phyloP scores from a whole-genome alignment of 2,888 invertebrate genomes.

The Cepaea hortensis region DNA sequence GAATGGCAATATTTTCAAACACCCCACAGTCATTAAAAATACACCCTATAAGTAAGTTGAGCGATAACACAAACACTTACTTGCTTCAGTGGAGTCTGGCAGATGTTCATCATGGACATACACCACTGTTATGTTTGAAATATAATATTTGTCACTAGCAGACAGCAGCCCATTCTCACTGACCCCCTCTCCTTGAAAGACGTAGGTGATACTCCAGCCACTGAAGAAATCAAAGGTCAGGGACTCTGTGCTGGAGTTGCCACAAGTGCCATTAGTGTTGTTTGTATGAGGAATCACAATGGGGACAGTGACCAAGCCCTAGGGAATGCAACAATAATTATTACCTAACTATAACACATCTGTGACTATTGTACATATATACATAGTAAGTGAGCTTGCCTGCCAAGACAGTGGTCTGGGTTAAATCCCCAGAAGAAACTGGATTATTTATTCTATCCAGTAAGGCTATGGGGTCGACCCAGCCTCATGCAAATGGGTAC shows the following conservation, averaged over 20 bases:
- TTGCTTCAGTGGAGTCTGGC: conserved; percentile 33
- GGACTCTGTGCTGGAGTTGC: conserved; percentile 3
- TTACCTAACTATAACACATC: not conserved
- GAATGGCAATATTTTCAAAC: no score
- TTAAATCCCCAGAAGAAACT: no score
- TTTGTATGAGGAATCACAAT: not conserved
- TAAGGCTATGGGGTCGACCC: no score
- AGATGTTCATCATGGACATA: conserved; percentile 47
- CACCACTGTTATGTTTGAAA: conserved; percentile 41
- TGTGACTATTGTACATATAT: not conserved
- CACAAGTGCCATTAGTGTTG: not conserved
- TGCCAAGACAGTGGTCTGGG: no score
- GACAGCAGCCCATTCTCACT: not conserved
- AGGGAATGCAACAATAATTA: not conserved
- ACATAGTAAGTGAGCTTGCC: no score
- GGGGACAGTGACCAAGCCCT: not conserved
- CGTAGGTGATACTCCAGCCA: conserved; percentile 36
- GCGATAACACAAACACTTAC: conserved; percentile 25
- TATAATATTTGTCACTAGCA: conserved; percentile 16
- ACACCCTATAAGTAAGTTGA: no score
- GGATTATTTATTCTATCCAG: no score
- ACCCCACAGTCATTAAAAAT: no score
- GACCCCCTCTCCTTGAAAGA: not conserved
- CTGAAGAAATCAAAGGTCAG: conserved; percentile 30
- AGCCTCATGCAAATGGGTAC: no score